These are phyloP conservation scores for Alentia gelatinosa DNA, from an alignment of 2,888 invertebrate species.

Conservation along the genomic window DNA sequence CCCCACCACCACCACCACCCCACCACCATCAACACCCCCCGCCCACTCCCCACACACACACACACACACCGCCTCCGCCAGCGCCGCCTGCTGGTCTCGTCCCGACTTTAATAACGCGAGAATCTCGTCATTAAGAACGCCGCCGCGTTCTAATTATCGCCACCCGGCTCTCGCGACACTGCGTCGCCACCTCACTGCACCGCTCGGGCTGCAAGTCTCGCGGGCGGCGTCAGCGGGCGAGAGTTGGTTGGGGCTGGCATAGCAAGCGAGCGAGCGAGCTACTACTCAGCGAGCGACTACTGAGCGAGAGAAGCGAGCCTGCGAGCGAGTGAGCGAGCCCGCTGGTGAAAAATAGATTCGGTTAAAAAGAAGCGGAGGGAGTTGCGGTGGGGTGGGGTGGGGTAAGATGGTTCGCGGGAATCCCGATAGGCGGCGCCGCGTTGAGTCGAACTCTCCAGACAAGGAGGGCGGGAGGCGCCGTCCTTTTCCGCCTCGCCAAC, in stretches of 20 bases:
- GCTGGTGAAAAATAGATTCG: too few species aligned
- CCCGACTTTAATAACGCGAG: slow-evolving; percentile 31
- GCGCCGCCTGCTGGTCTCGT: neutral
- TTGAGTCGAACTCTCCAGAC: slow-evolving; percentile 10
- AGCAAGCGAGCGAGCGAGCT: neutral
- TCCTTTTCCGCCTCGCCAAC: slow-evolving; percentile 19
- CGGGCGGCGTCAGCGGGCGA: neutral
- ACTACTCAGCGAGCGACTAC: too few species aligned
- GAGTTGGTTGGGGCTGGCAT: neutral
- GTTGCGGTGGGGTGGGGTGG: neutral
- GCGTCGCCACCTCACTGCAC: neutral
- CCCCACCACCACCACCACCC: neutral
- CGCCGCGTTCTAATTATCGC: slow-evolving; percentile 23
- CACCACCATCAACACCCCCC: neutral
- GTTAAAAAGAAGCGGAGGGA: neutral
- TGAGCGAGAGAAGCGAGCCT: neutral
- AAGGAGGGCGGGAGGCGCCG: slow-evolving; percentile 30
- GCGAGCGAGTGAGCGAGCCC: neutral
- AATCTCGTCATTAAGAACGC: slow-evolving; percentile 15
- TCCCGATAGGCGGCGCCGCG: neutral
- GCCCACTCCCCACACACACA: neutral
- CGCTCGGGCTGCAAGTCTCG: neutral
- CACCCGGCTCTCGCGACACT: neutral
- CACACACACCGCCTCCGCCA: neutral
- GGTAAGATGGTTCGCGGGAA: neutral